Conservation (phyloP, 2,888 invertebrate species). For the Melieria omissa region DNA sequence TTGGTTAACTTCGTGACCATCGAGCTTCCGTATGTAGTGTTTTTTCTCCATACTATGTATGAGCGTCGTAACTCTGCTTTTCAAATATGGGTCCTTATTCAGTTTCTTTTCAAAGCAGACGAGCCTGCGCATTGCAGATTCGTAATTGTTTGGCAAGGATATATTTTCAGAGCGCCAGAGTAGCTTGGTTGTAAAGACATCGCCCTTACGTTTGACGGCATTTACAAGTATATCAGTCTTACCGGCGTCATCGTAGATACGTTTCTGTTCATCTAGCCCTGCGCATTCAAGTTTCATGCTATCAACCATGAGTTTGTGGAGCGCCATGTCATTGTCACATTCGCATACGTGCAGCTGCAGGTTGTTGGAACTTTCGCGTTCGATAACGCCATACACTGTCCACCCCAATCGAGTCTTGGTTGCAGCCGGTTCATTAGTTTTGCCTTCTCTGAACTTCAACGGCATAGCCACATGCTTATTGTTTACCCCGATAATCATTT, state of each 20-base stretch:
- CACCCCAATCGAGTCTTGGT: slow-evolving; percentile 40
- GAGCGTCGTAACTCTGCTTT: slow-evolving; percentile 41
- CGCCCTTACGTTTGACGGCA: slow-evolving; percentile 13
- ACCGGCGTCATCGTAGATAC: not conserved
- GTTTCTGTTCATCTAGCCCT: too few relatives aligned
- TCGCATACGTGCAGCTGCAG: slow-evolving; percentile 37
- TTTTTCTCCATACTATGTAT: slow-evolving; percentile 34
- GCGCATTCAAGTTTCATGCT: slow-evolving; percentile 27
- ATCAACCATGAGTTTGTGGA: slow-evolving; percentile 35
- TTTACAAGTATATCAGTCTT: slow-evolving; percentile 11
- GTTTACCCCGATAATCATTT: slow-evolving; percentile 38
- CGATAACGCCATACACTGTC: slow-evolving; percentile 24
- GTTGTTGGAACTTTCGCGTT: not conserved
- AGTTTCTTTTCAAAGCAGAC: slow-evolving; percentile 41
- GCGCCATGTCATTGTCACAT: slow-evolving; percentile 34
- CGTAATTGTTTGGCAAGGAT: slow-evolving; percentile 44
- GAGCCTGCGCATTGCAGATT: slow-evolving; percentile 36
- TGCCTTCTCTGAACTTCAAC: slow-evolving; percentile 35
- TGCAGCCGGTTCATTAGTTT: slow-evolving; percentile 31
- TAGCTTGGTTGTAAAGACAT: slow-evolving; percentile 38
- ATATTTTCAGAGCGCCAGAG: slow-evolving; percentile 44
- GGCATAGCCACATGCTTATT: slow-evolving; percentile 37
- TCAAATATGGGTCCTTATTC: slow-evolving; percentile 40
- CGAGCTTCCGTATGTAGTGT: slow-evolving; percentile 34
- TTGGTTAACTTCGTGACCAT: slow-evolving; percentile 2